phyloP scores from a whole-genome alignment of 2,113 vertebrate species.

The Oenanthe oenanthe region DNA sequence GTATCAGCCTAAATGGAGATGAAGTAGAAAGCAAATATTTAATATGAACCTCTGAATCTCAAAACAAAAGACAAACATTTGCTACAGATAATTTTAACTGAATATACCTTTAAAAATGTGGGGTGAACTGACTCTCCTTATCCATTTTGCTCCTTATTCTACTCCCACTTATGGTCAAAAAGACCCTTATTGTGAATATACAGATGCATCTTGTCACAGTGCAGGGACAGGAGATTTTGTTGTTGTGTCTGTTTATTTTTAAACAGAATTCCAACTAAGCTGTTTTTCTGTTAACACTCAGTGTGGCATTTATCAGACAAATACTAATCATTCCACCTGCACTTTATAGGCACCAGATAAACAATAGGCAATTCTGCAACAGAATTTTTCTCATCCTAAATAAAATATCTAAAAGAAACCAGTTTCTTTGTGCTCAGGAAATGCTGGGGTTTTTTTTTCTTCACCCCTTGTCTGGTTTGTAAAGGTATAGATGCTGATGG shows the following conservation, averaged over 20 bases:
- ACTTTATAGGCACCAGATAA: neutral
- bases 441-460: neutral
- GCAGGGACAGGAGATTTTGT: neutral
- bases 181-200: neutral
- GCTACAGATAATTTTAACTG: neutral
- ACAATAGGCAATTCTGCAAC: neutral
- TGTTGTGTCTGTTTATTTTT: neutral
- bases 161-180: neutral
- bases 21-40: neutral
- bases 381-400: neutral
- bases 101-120: neutral
- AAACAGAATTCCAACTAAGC: neutral
- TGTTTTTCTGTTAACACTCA: neutral
- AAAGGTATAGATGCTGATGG: neutral
- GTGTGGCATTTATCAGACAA: neutral
- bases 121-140: neutral
- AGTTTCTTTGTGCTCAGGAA: neutral
- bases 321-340: neutral
- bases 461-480: neutral
- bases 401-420: neutral
- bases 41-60: neutral
- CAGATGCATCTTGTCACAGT: neutral
- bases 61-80: neutral
- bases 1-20: neutral
- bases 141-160: neutral